Evolutionary conservation across 2,113 vertebrate species (phyloP).

Genomic region (Zeus faber): DNA sequence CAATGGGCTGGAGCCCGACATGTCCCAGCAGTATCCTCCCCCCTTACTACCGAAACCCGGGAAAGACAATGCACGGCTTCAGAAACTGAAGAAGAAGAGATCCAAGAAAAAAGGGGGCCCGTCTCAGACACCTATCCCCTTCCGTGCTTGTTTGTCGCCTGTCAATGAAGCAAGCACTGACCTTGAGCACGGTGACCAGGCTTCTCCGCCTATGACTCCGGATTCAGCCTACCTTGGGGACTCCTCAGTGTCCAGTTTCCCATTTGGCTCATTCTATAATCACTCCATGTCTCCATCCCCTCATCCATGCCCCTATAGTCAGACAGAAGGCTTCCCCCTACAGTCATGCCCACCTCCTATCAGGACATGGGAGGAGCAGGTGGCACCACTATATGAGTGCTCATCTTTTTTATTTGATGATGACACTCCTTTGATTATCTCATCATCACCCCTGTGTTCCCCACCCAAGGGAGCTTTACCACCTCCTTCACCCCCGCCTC

Average conservation of each 20-base stretch:
- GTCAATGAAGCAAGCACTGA: constrained; percentile 88
- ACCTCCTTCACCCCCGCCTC: constrained; percentile 11
- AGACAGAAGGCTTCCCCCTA: constrained; percentile 35
- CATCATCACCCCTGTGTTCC: constrained; percentile 19
- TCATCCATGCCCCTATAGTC: constrained; percentile 50
- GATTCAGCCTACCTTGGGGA: constrained; percentile 25
- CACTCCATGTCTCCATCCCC: constrained; percentile 65
- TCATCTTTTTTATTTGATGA: constrained; percentile 69
- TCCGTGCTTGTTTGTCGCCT: constrained; percentile 85
- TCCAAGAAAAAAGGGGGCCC: constrained; percentile 73
- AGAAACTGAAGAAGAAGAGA: constrained; percentile 84
- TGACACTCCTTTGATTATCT: constrained; percentile 36
- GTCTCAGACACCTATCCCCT: constrained; percentile 67
- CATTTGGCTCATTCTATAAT: constrained; percentile 43
- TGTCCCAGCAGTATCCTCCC: constrained; percentile 72
- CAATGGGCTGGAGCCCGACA: constrained; percentile 55
- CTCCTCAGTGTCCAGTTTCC: constrained; percentile 37
- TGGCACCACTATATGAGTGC: constrained; percentile 67
- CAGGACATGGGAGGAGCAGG: constrained; percentile 53
- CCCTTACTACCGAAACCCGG: constrained; percentile 86
- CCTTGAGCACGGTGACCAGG: constrained; percentile 71
- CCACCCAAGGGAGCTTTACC: constrained; percentile 24
- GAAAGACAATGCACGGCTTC: constrained; percentile 85
- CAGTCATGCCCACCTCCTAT: constrained; percentile 27
- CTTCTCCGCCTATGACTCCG: constrained; percentile 50